Percentiles rank a stretch among this genome's conserved stretches.
These are phyloP conservation scores for Salvelinus sp. DNA, from an alignment of 2,113 vertebrate genomes.

Conservation along the genomic window DNA sequence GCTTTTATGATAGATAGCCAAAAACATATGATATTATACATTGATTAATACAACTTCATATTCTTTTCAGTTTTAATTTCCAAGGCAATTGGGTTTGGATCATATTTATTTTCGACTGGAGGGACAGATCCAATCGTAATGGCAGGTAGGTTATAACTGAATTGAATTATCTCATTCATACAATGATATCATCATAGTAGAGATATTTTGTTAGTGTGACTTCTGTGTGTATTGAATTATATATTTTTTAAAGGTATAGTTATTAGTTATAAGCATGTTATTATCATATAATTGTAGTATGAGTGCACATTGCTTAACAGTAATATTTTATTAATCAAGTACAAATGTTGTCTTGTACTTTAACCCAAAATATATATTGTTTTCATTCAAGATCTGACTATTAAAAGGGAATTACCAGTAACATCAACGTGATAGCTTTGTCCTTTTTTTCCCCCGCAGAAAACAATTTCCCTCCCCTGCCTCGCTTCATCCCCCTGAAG, in stretches of 20 bases:
- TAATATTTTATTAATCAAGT: background rate
- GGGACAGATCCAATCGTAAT: slow-evolving; percentile 50
- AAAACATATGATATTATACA: too few relatives aligned
- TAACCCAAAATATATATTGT: background rate
- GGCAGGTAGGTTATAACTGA: slow-evolving; percentile 65
- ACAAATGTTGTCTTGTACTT: background rate
- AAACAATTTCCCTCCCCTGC: slow-evolving; percentile 97
- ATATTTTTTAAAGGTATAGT: too few relatives aligned
- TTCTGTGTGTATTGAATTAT: too few relatives aligned
- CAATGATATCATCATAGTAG: background rate
- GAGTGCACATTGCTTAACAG: background rate
- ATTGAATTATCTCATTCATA: background rate
- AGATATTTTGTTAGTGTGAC: too few relatives aligned
- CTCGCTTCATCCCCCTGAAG: slow-evolving; percentile 93
- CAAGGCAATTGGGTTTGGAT: slow-evolving; percentile 27
- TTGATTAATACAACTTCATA: slow-evolving; percentile 1
- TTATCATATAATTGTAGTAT: background rate
- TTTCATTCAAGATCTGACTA: background rate
- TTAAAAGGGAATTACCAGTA: background rate
- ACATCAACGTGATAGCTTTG: background rate
- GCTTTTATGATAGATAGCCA: too few relatives aligned
- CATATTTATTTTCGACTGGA: slow-evolving; percentile 35
- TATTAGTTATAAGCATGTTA: background rate
- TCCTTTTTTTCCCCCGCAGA: slow-evolving; percentile 69
- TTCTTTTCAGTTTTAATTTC: slow-evolving; percentile 40